Base-by-base conservation (phyloP, 2,888 invertebrate genomes). In the Pachliopta kotzebuea region DNA sequence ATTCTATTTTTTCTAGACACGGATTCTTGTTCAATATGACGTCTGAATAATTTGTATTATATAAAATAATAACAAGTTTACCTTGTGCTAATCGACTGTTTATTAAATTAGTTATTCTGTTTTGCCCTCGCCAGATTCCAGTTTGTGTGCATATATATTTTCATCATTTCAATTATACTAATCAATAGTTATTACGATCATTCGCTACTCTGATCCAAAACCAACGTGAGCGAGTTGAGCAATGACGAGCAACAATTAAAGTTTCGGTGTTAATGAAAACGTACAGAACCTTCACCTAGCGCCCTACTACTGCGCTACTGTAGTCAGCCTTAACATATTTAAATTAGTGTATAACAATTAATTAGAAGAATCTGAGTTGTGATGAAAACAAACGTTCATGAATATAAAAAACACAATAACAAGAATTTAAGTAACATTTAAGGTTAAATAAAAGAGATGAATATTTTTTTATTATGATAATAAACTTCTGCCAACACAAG, bases 61-160 rank as follows among this genome's bases (percentile, higher is more conserved):
- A 70, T 75, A 70, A 71, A 73, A 70, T 73, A 70, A 67, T 71
- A 76, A 75, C 80, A 67, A 70, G 81, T 79, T 83, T 74, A 70
- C 82, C 83, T 82, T 81, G 79, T 73, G 74, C 69, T 68, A 70
- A 76, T 68, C 70, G 69, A 78, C 76, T 73, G 75, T 69, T 78
- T 74, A 80, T 76, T 76, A 71, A 78, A 76, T 73, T 75, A 72
- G 45, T n/a, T 45, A 45, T n/a, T 45, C n/a, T 0, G n/a, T 45
- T n/a, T 45, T 7, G 45, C 45, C n/a, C 45, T 45, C 45, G 45
- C 18, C 11, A 18, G 45, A 18, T 45, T 45, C 6, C n/a, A 45
- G 4, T n/a, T n/a, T 45, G 18, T 18, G 45, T n/a, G n/a, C 17
- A 37, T 3, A 3, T 24, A 54, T 18, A 53, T 20, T 63, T 57